phyloP scores from a whole-genome alignment of 1,140 invertebrate genomes.

The Aphelinus atriplicis region DNA sequence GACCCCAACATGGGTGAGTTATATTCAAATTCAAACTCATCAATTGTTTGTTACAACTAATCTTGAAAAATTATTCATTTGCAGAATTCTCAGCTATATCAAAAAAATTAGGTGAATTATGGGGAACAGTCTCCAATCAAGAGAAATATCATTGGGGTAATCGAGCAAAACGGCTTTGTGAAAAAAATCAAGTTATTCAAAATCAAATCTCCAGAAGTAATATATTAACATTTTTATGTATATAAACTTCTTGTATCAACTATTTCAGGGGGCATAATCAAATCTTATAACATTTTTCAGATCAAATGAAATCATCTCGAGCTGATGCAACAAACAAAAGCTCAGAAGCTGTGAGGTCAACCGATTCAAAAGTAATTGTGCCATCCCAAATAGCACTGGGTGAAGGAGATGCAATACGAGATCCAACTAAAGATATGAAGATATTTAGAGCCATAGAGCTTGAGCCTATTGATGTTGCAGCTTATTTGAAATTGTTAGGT shows the following conservation, averaged over 20 bases:
- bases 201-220: background rate
- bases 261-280: no score
- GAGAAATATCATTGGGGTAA: slow-evolving; percentile 78
- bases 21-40: background rate
- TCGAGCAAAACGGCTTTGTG: slow-evolving; percentile 76
- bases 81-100: slow-evolving; percentile 82
- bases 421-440: slow-evolving; percentile 57
- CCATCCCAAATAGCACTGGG: slow-evolving; percentile 22
- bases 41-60: background rate
- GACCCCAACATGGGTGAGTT: slow-evolving; percentile 80
- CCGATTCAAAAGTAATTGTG: slow-evolving; percentile 8
- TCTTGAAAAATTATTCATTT: slow-evolving; percentile 44
- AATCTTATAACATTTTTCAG: slow-evolving; percentile 12
- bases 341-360: background rate
- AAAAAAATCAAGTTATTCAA: slow-evolving; percentile 62
- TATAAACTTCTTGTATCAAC: background rate
- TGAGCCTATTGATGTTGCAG: slow-evolving; percentile 89
- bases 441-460: slow-evolving; percentile 79
- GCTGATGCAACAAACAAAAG: background rate
- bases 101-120: slow-evolving; percentile 83
- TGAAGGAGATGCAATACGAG: slow-evolving; percentile 57
- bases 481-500: slow-evolving; percentile 91
- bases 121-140: slow-evolving; percentile 77
- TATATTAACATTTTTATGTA: background rate
- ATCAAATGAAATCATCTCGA: slow-evolving; percentile 4